Percentiles rank a stretch among this genome's conserved stretches.
phyloP scores from a whole-genome alignment of 1,140 invertebrate genomes.

The Propsilocerus akamusi region DNA sequence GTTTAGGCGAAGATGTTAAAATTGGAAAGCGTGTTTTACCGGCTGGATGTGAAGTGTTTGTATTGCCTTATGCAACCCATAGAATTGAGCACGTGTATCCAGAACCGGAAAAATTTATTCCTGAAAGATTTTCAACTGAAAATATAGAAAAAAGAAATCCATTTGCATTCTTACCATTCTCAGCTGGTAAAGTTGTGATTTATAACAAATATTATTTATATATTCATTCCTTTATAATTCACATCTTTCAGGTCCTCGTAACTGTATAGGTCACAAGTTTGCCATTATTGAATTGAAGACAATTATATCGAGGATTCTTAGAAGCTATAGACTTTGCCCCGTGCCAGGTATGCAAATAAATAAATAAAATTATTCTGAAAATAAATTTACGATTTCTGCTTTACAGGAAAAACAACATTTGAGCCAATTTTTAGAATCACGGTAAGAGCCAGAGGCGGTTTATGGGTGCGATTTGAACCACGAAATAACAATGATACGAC shows the following conservation, averaged over 20 bases:
- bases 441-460: conserved; percentile 30
- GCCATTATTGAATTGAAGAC: conserved; percentile 53
- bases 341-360: too few species aligned
- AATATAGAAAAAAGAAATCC: conserved; percentile 32
- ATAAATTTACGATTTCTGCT: too few species aligned
- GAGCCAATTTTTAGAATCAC: conserved; percentile 30
- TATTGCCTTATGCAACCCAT: conserved; percentile 40
- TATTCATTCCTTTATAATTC: conserved; percentile 6
- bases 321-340: conserved; percentile 30
- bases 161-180: conserved; percentile 49
- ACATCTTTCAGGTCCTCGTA: conserved; percentile 15
- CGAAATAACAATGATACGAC: not conserved
- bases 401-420: conserved; percentile 30
- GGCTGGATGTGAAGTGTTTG: conserved; percentile 23
- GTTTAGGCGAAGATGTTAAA: conserved; percentile 32
- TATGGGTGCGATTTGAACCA: conserved; percentile 27
- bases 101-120: conserved; percentile 50
- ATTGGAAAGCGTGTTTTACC: conserved; percentile 24
- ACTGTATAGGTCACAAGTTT: conserved; percentile 41
- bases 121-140: conserved; percentile 44
- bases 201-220: not conserved
- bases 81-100: conserved; percentile 39
- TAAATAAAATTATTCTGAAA: too few species aligned
- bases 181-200: conserved; percentile 31
- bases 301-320: conserved; percentile 39